Conservation (phyloP, 2,888 invertebrate species). For the Sylvicola cinctus region DNA sequence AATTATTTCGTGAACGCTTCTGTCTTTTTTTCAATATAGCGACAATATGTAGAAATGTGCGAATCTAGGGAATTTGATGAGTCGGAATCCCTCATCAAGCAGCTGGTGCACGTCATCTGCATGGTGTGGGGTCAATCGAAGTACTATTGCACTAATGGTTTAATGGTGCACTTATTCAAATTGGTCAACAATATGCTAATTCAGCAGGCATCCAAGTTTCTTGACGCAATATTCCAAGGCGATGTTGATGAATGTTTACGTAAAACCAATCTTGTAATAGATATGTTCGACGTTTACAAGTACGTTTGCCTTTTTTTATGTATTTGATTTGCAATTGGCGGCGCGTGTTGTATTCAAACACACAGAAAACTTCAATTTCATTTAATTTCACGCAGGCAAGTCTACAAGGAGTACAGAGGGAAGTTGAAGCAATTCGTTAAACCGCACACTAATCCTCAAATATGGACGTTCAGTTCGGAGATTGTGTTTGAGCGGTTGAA, state of each 20-base stretch:
- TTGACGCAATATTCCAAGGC: conserved; percentile 63
- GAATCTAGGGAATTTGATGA: conserved; percentile 51
- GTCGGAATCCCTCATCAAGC: conserved; percentile 33
- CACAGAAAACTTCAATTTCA: too few relatives aligned
- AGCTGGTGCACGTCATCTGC: conserved; percentile 60
- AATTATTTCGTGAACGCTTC: too few relatives aligned
- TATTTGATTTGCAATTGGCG: too few relatives aligned
- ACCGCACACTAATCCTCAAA: conserved; percentile 33
- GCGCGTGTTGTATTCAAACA: too few relatives aligned
- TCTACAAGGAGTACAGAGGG: conserved; percentile 30
- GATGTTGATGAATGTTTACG: conserved; percentile 55
- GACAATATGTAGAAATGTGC: conserved; percentile 43
- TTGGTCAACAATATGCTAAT: conserved; percentile 69
- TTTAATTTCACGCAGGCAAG: conserved; percentile 11
- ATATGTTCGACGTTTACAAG: conserved; percentile 6
- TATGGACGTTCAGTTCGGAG: conserved; percentile 56
- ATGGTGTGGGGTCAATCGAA: conserved; percentile 70
- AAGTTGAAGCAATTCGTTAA: conserved; percentile 34
- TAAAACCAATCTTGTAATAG: conserved; percentile 32
- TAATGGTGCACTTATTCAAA: conserved; percentile 49
- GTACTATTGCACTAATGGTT: conserved; percentile 44
- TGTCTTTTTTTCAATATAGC: too few relatives aligned
- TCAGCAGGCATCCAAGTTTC: conserved; percentile 42
- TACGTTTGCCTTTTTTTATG: too few relatives aligned
- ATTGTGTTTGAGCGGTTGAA: conserved; percentile 47